Conservation (phyloP, 2,797 vertebrate genomes). For the Alcedo atthis region DNA sequence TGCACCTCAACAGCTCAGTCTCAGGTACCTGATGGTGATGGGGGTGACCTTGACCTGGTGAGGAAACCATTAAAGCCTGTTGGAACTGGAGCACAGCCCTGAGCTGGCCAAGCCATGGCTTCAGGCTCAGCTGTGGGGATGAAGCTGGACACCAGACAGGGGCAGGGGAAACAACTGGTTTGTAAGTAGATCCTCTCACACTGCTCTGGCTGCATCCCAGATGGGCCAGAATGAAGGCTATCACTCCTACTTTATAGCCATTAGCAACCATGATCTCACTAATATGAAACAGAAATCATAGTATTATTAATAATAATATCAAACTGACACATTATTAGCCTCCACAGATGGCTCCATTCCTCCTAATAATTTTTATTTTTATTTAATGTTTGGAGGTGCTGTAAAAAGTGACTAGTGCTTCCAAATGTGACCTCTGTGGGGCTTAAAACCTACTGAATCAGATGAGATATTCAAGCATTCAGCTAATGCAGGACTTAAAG, state of each 20-base stretch:
- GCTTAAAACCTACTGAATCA: slow-evolving; percentile 81
- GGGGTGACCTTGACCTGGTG: neutral
- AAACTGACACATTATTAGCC: slow-evolving; percentile 60
- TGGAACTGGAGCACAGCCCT: neutral
- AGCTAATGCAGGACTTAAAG: slow-evolving; percentile 78
- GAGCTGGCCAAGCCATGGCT: neutral
- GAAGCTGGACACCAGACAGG: neutral
- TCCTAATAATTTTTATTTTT: slow-evolving; percentile 80
- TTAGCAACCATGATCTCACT: slow-evolving; percentile 54
- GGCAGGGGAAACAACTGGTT: slow-evolving; percentile 28
- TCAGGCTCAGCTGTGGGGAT: neutral
- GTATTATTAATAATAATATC: slow-evolving; percentile 72
- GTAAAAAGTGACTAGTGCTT: slow-evolving; percentile 79
- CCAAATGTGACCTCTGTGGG: slow-evolving; percentile 82
- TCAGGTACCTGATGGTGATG: neutral
- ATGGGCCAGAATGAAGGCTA: slow-evolving; percentile 65
- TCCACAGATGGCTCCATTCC: slow-evolving; percentile 67
- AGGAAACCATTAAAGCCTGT: neutral
- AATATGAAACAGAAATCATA: slow-evolving; percentile 73
- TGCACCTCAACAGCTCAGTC: fast-evolving
- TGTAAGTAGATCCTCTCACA: neutral
- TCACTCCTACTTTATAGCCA: slow-evolving; percentile 65
- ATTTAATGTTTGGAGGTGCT: slow-evolving; percentile 81
- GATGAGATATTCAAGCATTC: slow-evolving; percentile 77
- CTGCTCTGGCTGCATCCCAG: neutral